Evolutionary conservation across 2,113 vertebrate genomes (phyloP).

Genomic region (Apistogramma diplotaenia): DNA sequence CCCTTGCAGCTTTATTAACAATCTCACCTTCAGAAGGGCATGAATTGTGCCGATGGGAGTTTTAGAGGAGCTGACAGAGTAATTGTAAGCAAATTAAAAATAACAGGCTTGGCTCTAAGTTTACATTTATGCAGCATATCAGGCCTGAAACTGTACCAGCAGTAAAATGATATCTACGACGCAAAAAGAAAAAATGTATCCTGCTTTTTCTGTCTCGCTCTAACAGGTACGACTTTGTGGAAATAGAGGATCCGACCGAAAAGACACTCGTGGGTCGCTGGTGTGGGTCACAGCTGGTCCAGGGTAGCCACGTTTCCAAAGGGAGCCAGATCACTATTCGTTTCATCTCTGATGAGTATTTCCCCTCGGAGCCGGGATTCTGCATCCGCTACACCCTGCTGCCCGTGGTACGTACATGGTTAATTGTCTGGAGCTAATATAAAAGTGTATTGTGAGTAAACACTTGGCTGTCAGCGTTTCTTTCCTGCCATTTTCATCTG

Average conservation of each 20-base stretch:
- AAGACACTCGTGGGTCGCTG: slow-evolving; percentile 90
- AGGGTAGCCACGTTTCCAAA: slow-evolving; percentile 85
- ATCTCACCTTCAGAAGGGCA: not conserved
- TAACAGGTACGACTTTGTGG: slow-evolving; percentile 94
- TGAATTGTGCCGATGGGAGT: not conserved
- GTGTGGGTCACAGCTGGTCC: slow-evolving; percentile 87
- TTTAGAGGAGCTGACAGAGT: not conserved
- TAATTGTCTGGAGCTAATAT: not conserved
- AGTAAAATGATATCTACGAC: not conserved
- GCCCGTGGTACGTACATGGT: slow-evolving; percentile 79
- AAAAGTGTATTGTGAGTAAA: not conserved
- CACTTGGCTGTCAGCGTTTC: not conserved
- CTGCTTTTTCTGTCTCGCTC: slow-evolving; percentile 1
- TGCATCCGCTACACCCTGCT: slow-evolving; percentile 89
- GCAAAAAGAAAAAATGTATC: not conserved
- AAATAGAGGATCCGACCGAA: slow-evolving; percentile 90
- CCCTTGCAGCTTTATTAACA: slow-evolving; percentile 4
- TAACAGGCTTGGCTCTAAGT: not conserved
- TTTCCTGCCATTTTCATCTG: not conserved
- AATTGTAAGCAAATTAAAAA: not conserved
- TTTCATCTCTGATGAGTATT: slow-evolving; percentile 96
- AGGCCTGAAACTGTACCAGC: not conserved
- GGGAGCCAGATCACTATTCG: slow-evolving; percentile 92
- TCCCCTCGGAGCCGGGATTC: slow-evolving; percentile 94
- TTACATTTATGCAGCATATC: not conserved